Conservation (phyloP, 2,113 vertebrate genomes). For the Phoxinus phoxinus region DNA sequence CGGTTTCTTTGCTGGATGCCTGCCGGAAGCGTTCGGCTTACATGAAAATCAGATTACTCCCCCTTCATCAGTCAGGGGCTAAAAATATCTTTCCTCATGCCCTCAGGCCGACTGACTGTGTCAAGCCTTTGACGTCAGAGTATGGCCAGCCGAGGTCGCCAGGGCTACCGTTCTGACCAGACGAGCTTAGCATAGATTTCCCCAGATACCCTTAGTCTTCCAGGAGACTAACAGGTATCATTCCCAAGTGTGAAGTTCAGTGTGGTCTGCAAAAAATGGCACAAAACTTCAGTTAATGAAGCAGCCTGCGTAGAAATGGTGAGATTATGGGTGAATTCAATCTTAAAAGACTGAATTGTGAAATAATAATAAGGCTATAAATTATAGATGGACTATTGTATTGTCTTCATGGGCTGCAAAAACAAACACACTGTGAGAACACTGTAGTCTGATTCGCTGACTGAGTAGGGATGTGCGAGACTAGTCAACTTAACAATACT, state of each 20-base stretch:
- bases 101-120: slow-evolving; percentile 25
- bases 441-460: not conserved
- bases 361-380: not conserved
- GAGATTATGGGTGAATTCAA: not conserved
- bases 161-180: slow-evolving; percentile 22
- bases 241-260: not conserved
- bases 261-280: not conserved
- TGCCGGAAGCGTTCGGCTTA: slow-evolving; percentile 46
- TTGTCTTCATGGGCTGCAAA: not conserved
- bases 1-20: slow-evolving; percentile 33
- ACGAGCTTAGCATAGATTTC: slow-evolving; percentile 36
- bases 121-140: slow-evolving; percentile 50
- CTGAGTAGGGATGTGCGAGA: not conserved
- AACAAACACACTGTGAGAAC: not conserved
- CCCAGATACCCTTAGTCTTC: slow-evolving; percentile 1
- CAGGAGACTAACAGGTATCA: slow-evolving; percentile 9
- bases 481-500: not conserved
- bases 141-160: slow-evolving; percentile 16
- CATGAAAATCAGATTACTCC: slow-evolving; percentile 49
- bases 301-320: not conserved
- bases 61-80: slow-evolving; percentile 29
- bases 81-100: slow-evolving; percentile 32
- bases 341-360: not conserved
- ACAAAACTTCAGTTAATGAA: not conserved
- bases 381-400: too few relatives aligned